phyloP scores from a whole-genome alignment of 2,888 invertebrate genomes.

The Acleris literana region DNA sequence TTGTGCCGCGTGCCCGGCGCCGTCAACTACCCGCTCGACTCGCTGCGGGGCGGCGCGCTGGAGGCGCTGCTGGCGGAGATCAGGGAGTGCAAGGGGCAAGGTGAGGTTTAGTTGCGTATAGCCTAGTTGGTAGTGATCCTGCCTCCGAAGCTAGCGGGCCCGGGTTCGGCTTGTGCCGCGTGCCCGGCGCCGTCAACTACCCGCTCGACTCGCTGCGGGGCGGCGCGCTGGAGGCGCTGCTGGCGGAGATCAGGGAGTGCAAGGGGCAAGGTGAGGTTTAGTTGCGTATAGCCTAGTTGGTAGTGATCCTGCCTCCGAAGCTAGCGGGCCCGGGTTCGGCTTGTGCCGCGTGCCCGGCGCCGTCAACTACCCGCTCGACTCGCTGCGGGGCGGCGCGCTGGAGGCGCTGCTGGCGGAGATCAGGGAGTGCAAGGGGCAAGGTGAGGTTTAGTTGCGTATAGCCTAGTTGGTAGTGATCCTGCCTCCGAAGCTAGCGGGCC shows the following conservation, averaged over 20 bases:
- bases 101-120: conserved; percentile 10
- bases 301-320: too few species aligned
- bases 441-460: conserved; percentile 10
- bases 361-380: conserved; percentile 88
- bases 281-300: too few species aligned
- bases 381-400: conserved; percentile 72
- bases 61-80: conserved; percentile 52
- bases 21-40: conserved; percentile 88
- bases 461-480: too few species aligned
- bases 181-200: conserved; percentile 89
- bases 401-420: conserved; percentile 52
- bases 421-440: conserved; percentile 27
- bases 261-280: conserved; percentile 25
- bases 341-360: conserved; percentile 92
- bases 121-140: too few species aligned
- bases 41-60: conserved; percentile 72
- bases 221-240: conserved; percentile 56
- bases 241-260: conserved; percentile 45
- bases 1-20: conserved; percentile 92
- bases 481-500: conserved; percentile 70
- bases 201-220: conserved; percentile 85
- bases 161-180: conserved; percentile 94
- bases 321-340: conserved; percentile 89
- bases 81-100: conserved; percentile 27
- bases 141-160: conserved; percentile 70